Base-by-base conservation (phyloP, 2,113 vertebrate genomes). In the Cepphus grylle region DNA sequence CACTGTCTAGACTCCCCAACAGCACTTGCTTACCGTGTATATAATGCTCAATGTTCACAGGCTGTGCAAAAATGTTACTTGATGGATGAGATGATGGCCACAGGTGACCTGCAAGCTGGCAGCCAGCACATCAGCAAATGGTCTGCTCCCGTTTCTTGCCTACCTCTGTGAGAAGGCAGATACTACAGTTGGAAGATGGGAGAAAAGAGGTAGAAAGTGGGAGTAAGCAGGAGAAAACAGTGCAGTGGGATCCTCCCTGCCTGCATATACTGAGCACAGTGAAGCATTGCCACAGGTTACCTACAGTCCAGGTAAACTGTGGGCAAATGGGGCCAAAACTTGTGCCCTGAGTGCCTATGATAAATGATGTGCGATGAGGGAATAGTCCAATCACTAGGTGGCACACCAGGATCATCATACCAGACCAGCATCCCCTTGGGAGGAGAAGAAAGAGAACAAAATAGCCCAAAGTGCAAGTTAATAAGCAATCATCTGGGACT, bases 301-400 rank as follows among this genome's bases (percentile, higher is more conserved):
- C 72, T 63, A 69, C 5, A 27, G 6, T 18, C 69, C 77, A 7
- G 30, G 67, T 59, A 43, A 43, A 63, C 26, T 2, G 0, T 3
- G 52, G 78, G 21, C 8, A 27, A 66, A 53, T 0, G 27, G 38
- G 67, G 15, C 30, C 27, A 63, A 82, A 87, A 56, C 9, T 7
- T 0, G 2, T 2, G 8, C 21, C 0, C 25, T 6, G 38, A 8
- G 23, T 25, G 47, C 16, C 27, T 43, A 4, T 4, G 8, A 10
- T 3, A 43, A 42, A 14, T 9, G 18, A 21, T 13, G 55, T 1
- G 43, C 1, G 56, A 71, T 34, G 40, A 38, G 65, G 89, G 43
- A 91, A 27, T 40, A 72, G 56, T 59, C 47, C 34, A 43, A 78
- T 95, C 96, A 93, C 95, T 94, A 95, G 94, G 34, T 95, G 94